Conservation (phyloP, 2,797 vertebrate species). For the Heliangelus exortis region DNA sequence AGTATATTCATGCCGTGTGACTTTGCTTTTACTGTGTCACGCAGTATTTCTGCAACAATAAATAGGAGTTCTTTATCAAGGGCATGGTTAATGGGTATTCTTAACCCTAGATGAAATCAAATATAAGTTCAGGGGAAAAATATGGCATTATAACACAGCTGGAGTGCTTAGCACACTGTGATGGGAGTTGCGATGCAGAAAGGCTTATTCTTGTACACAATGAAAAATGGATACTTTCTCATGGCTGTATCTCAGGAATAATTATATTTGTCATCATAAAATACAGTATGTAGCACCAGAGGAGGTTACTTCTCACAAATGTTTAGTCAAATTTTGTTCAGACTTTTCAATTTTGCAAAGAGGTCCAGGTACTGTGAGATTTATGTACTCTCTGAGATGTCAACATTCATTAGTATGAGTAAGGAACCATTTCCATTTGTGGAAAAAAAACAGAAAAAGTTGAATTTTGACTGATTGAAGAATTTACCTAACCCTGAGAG, state of each 20-base stretch:
- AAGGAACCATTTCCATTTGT: not conserved
- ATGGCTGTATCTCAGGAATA: not conserved
- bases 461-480: not conserved
- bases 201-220: not conserved
- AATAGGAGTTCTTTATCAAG: conserved; percentile 12
- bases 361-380: not conserved
- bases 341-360: not conserved
- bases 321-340: conserved; percentile 33
- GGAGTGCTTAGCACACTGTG: not conserved
- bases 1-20: not conserved
- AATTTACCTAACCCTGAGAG: not conserved
- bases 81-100: conserved; percentile 6
- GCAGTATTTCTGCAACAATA: not conserved
- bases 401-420: not conserved
- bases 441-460: not conserved
- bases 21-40: not conserved
- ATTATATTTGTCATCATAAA: conserved; percentile 14
- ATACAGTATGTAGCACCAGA: not conserved
- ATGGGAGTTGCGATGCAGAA: not conserved
- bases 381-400: not conserved
- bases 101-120: conserved; percentile 42
- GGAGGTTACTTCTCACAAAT: not conserved
- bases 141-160: not conserved
- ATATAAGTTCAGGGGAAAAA: conserved; percentile 13
- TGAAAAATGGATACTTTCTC: conserved; percentile 1